phyloP scores from a whole-genome alignment of 2,113 vertebrate species.

The Odocoileus hemionus region DNA sequence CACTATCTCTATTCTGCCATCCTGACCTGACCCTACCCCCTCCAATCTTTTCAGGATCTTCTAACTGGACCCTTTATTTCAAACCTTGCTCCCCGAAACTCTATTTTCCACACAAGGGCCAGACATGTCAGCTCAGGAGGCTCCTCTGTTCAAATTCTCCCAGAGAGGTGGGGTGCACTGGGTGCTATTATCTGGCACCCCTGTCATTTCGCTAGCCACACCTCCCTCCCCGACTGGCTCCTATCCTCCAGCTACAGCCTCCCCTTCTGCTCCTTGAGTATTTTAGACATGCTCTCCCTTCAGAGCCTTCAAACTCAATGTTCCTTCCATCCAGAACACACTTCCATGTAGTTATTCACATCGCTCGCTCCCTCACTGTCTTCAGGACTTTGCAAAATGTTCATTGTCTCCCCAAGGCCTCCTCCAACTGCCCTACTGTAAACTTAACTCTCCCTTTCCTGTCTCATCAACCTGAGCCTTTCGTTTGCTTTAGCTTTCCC shows the following conservation, averaged over 20 bases:
- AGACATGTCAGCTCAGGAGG: not conserved
- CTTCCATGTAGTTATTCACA: not conserved
- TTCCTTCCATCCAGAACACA: not conserved
- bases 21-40: not conserved
- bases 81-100: not conserved
- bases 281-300: not conserved
- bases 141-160: not conserved
- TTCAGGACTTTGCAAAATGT: not conserved
- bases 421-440: no score
- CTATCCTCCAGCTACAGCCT: not conserved
- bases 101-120: not conserved
- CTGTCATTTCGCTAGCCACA: not conserved
- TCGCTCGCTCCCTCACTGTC: not conserved
- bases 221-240: not conserved
- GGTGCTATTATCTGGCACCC: not conserved
- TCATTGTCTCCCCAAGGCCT: not conserved
- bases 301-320: not conserved
- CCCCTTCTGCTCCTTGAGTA: not conserved
- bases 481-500: not conserved
- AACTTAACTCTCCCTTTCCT: not conserved
- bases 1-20: not conserved
- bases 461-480: not conserved
- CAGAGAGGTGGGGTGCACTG: not conserved
- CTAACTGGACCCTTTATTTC: not conserved
- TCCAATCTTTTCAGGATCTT: not conserved